phyloP scores from a whole-genome alignment of 2,797 vertebrate genomes.

The Apodemus agrarius region DNA sequence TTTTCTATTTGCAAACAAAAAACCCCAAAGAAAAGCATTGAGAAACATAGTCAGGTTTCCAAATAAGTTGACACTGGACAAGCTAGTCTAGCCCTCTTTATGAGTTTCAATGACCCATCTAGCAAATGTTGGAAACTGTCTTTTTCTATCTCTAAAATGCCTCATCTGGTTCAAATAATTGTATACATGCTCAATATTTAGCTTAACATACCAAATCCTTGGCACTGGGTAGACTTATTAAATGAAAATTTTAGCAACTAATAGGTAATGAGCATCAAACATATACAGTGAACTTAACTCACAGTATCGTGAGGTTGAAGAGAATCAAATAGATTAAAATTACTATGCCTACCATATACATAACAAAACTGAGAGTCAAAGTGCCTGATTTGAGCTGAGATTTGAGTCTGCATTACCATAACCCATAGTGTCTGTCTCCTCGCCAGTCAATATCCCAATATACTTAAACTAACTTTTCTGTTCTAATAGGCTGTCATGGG shows the following conservation, averaged over 20 bases:
- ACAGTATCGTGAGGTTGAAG: neutral
- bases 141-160: neutral
- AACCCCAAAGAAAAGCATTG: neutral
- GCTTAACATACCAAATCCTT: neutral
- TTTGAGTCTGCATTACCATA: neutral
- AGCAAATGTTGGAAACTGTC: neutral
- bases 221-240: neutral
- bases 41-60: neutral
- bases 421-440: neutral
- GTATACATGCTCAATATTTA: neutral
- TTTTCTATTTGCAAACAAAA: neutral
- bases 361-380: neutral
- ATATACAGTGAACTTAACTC: neutral
- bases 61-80: neutral
- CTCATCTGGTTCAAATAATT: slow-evolving; percentile 4
- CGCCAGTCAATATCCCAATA: neutral
- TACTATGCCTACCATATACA: neutral
- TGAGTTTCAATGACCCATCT: neutral
- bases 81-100: neutral
- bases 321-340: neutral
- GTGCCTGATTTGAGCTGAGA: neutral
- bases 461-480: neutral
- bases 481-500: neutral
- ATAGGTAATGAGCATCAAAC: neutral
- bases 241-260: neutral